Conservation (phyloP, 2,888 invertebrate genomes). For the Hofmannophila pseudospretella region DNA sequence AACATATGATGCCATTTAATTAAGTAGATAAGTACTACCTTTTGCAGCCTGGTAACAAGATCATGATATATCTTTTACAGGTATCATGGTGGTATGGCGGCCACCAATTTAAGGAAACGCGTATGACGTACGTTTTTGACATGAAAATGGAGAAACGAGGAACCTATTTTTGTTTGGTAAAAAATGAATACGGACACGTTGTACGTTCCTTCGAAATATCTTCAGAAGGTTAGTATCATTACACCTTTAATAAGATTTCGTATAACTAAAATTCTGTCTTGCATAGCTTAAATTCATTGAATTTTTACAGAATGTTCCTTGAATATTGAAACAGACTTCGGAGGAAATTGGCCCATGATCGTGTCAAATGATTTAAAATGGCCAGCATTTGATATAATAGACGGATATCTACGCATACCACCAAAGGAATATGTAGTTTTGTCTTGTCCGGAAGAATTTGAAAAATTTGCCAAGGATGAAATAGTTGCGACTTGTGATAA, state of each 20-base stretch:
- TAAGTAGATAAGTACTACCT: too few species aligned
- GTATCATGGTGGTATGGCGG: conserved; percentile 36
- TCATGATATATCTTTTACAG: too few species aligned
- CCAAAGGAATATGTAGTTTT: conserved; percentile 21
- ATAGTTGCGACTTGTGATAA: conserved; percentile 28
- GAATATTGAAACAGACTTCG: conserved; percentile 25
- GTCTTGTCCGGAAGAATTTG: conserved; percentile 30
- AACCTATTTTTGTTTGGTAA: conserved; percentile 37
- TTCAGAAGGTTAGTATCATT: conserved; percentile 30
- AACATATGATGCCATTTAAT: too few species aligned
- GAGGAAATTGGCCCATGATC: conserved; percentile 30
- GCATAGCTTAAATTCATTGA: background rate
- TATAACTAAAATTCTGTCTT: too few species aligned
- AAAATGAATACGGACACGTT: conserved; percentile 36
- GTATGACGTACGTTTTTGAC: conserved; percentile 18
- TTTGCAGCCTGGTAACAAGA: too few species aligned
- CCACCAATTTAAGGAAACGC: conserved; percentile 18
- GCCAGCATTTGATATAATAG: conserved; percentile 17
- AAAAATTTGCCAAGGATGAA: conserved; percentile 14
- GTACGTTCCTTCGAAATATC: conserved; percentile 31
- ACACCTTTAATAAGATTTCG: too few species aligned
- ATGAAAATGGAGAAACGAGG: conserved; percentile 32
- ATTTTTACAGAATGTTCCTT: conserved; percentile 42
- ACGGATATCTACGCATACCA: conserved; percentile 29
- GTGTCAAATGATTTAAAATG: conserved; percentile 13